Conservation (phyloP, 2,888 invertebrate genomes). For the Tricholauxania praeusta region DNA sequence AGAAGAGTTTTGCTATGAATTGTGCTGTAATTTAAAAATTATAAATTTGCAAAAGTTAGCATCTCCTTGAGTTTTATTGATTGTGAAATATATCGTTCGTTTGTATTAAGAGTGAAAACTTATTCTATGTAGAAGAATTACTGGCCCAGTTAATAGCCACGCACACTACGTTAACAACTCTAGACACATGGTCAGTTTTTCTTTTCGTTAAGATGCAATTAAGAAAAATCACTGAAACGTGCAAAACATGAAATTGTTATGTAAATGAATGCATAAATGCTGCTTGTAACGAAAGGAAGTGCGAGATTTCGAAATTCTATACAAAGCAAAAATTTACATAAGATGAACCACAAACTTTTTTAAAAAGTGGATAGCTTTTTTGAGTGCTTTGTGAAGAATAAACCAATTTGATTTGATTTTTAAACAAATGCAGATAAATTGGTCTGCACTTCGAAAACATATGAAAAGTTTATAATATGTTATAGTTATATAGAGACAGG, state of each 20-base stretch:
- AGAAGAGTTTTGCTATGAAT: not conserved
- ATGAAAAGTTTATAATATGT: too few relatives aligned
- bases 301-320: conserved; percentile 27
- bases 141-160: conserved; percentile 11
- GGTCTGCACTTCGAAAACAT: too few relatives aligned
- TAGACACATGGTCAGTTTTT: conserved; percentile 16
- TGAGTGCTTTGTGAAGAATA: too few relatives aligned
- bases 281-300: conserved; percentile 5
- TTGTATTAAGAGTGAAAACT: conserved; percentile 17
- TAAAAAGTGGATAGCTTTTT: not conserved
- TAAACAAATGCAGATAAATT: too few relatives aligned
- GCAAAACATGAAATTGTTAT: conserved; percentile 45
- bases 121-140: not conserved
- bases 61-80: conserved; percentile 5
- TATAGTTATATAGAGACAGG: too few relatives aligned
- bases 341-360: not conserved
- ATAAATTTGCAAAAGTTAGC: not conserved
- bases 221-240: conserved; percentile 31
- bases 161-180: not conserved
- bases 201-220: conserved; percentile 1
- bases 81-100: conserved; percentile 17
- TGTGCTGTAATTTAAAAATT: not conserved
- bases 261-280: conserved; percentile 36
- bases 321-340: conserved; percentile 2
- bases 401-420: too few relatives aligned